Evolutionary conservation across 2,113 vertebrate genomes (phyloP).

Genomic region (Otus sunia): DNA sequence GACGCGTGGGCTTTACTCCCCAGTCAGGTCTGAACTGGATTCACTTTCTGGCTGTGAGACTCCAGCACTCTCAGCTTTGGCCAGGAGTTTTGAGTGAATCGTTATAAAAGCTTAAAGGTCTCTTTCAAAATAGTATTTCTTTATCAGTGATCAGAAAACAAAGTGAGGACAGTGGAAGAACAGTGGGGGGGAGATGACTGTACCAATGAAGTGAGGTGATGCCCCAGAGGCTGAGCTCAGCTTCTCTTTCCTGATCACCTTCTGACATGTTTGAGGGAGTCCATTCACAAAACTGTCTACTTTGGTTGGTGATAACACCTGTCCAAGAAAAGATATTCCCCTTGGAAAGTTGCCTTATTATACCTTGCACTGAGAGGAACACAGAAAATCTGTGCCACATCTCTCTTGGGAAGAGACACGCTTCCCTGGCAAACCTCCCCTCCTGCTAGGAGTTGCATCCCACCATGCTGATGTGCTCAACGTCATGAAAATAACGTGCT

Average conservation of each 20-base stretch:
- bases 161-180: background rate
- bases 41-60: background rate
- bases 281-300: background rate
- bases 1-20: background rate
- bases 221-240: background rate
- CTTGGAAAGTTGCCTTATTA: background rate
- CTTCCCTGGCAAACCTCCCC: background rate
- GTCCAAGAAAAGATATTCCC: background rate
- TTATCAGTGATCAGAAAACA: background rate
- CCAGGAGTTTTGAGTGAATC: background rate
- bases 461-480: background rate
- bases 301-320: background rate
- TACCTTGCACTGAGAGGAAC: background rate
- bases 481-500: background rate
- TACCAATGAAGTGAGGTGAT: background rate
- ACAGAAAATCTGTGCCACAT: background rate
- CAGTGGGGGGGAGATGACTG: background rate
- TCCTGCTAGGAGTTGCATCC: rapidly evolving
- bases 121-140: background rate
- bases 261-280: background rate
- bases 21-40: rapidly evolving
- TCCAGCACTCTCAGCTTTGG: background rate
- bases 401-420: rapidly evolving
- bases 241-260: background rate
- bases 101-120: background rate